Evolutionary conservation across 2,888 invertebrate genomes (phyloP).

Genomic region (Cantharis nigra): DNA sequence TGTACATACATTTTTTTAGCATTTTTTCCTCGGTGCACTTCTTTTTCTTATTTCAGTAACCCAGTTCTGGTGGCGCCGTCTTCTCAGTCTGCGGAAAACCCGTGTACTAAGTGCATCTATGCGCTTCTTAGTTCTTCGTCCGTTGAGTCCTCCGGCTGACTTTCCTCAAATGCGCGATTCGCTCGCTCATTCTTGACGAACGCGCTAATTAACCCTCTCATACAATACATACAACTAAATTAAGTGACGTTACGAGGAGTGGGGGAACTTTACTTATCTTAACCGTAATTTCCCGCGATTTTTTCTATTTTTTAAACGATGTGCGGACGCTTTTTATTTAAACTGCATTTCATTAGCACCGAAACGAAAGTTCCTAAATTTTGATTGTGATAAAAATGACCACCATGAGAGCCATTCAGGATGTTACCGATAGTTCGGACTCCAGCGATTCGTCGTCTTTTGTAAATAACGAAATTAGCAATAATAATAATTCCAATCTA

Average conservation of each 20-base stretch:
- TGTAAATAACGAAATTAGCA: slow-evolving; percentile 42
- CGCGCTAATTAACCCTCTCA: slow-evolving; percentile 41
- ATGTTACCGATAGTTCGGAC: slow-evolving; percentile 51
- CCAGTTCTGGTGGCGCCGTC: slow-evolving; percentile 54
- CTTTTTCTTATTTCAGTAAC: slow-evolving; percentile 57
- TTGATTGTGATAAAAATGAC: slow-evolving; percentile 13
- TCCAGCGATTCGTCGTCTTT: slow-evolving; percentile 51
- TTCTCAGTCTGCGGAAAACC: slow-evolving; percentile 53
- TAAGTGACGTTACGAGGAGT: slow-evolving; percentile 33
- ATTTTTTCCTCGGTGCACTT: slow-evolving; percentile 47
- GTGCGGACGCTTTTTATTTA: background rate
- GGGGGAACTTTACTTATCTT: slow-evolving; percentile 14
- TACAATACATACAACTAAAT: slow-evolving; percentile 37
- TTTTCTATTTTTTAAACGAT: background rate
- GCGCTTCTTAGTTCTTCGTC: slow-evolving; percentile 34
- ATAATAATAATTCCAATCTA: slow-evolving; percentile 20
- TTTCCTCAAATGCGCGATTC: slow-evolving; percentile 31
- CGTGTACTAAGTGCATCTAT: slow-evolving; percentile 52
- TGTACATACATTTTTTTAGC: slow-evolving; percentile 57
- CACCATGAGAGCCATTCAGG: slow-evolving; percentile 40
- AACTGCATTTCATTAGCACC: background rate
- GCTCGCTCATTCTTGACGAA: slow-evolving; percentile 37
- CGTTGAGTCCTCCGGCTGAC: slow-evolving; percentile 30
- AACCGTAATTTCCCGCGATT: slow-evolving; percentile 17
- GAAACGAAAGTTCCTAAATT: background rate